phyloP scores from a whole-genome alignment of 2,113 vertebrate genomes.

The Mugil cephalus region DNA sequence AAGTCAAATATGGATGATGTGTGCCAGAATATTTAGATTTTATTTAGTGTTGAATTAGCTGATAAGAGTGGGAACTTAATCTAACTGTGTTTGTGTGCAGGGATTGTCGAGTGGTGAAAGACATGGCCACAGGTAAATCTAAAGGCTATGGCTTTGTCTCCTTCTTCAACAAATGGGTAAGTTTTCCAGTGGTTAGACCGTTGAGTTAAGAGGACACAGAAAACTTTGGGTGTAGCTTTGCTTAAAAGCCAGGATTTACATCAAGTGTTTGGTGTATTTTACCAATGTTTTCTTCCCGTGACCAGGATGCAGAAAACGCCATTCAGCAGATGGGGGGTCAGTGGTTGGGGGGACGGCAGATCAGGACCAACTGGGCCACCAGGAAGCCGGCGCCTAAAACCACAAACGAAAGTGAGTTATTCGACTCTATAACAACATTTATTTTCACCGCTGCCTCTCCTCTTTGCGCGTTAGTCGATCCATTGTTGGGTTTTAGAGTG shows the following conservation, averaged over 20 bases:
- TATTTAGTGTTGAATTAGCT: too few relatives aligned
- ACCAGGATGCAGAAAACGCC: constrained; percentile 95
- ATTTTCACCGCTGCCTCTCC: neutral
- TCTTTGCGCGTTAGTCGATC: neutral
- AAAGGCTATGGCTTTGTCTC: constrained; percentile 99
- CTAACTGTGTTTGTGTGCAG: constrained; percentile 74
- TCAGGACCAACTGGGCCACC: constrained; percentile 98
- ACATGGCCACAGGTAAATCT: constrained; percentile 98
- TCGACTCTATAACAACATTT: neutral
- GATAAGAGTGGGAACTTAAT: too few relatives aligned
- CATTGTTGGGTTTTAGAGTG: too few relatives aligned
- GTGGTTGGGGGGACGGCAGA: constrained; percentile 97
- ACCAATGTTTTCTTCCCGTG: neutral
- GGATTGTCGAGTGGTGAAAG: constrained; percentile 98
- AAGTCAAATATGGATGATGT: too few relatives aligned
- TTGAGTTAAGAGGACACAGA: constrained; percentile 26
- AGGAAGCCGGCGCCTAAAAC: constrained; percentile 97
- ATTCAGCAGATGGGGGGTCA: constrained; percentile 99
- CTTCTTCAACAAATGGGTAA: constrained; percentile 99
- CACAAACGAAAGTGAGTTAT: constrained; percentile 90
- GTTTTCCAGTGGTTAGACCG: constrained; percentile 38
- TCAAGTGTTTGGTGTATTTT: neutral
- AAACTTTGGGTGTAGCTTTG: constrained; percentile 2
- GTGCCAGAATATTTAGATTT: too few relatives aligned
- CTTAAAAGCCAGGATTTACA: constrained; percentile 2